Conservation (phyloP, 1,140 invertebrate species). For the Drosophila subpulchrella region DNA sequence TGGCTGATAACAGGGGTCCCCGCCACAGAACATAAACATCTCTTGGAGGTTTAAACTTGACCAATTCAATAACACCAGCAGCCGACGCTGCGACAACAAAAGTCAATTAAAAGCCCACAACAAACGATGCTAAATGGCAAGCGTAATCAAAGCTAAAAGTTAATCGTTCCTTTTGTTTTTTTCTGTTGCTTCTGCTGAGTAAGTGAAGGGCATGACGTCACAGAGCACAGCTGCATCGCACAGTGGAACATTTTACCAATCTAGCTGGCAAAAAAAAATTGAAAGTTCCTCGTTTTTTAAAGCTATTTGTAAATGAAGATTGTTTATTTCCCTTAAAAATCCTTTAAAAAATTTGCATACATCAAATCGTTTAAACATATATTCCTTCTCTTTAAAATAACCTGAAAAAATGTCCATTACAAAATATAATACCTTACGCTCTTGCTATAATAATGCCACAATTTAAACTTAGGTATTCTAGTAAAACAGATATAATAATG, state of each 20-base stretch:
- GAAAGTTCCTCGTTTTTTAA: too few relatives aligned
- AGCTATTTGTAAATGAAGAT: too few relatives aligned
- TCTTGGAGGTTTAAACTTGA: constrained; percentile 29
- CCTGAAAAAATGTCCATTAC: too few relatives aligned
- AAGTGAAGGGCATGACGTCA: constrained; percentile 82
- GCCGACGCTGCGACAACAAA: constrained; percentile 27
- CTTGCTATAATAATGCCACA: too few relatives aligned
- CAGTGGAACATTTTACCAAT: background rate
- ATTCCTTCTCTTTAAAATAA: too few relatives aligned
- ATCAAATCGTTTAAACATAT: too few relatives aligned
- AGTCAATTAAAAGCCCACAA: constrained; percentile 45
- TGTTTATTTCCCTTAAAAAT: too few relatives aligned
- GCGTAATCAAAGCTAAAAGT: constrained; percentile 38
- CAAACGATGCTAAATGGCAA: constrained; percentile 33
- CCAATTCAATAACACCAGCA: constrained; percentile 49
- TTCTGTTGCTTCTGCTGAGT: constrained; percentile 22
- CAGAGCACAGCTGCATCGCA: constrained; percentile 41
- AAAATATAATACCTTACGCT: too few relatives aligned
- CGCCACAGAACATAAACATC: constrained; percentile 4
- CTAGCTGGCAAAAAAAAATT: too few relatives aligned
- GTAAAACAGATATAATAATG: too few relatives aligned
- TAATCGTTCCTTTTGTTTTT: constrained; percentile 25
- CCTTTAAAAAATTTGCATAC: too few relatives aligned
- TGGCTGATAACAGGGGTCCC: constrained; percentile 17
- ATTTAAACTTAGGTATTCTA: too few relatives aligned